Conservation (phyloP, 2,113 vertebrate species). For the Hassar affinis region DNA sequence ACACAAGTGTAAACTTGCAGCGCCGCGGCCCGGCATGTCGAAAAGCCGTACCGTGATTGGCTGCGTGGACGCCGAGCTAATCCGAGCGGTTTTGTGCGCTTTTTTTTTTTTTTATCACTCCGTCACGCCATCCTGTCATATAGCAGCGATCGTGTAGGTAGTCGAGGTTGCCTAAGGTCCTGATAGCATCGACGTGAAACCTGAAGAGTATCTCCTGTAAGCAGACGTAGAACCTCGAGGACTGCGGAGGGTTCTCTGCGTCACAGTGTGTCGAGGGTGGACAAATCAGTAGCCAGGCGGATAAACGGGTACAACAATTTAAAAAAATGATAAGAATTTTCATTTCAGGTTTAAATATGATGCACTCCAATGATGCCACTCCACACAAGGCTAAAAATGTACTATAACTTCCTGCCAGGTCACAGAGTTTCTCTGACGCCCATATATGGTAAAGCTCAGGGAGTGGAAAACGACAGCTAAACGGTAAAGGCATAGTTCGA, state of each 20-base stretch:
- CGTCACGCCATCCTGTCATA: not conserved
- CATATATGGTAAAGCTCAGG: no score
- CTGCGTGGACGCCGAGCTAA: not conserved
- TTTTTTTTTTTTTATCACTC: no score
- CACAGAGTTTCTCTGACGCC: no score
- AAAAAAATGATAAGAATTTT: no score
- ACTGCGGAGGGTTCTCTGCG: not conserved
- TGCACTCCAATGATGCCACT: not conserved
- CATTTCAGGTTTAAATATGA: no score
- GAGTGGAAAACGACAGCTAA: no score
- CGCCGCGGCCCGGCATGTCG: not conserved
- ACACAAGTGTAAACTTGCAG: not conserved
- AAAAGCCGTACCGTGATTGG: not conserved
- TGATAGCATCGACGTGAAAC: not conserved
- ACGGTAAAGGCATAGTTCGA: no score
- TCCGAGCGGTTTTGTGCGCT: not conserved
- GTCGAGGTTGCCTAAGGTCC: not conserved
- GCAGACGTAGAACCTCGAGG: not conserved
- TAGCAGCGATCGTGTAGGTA: conserved; percentile 14
- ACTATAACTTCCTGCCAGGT: no score
- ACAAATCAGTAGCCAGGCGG: not conserved
- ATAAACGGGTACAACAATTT: no score
- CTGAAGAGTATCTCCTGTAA: conserved; percentile 3
- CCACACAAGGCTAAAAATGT: no score
- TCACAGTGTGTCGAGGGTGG: conserved; percentile 4